A percentile compares a stretch with the other conserved stretches of the same genome.
Conservation (phyloP, 2,113 vertebrate species). For the Pipra filicauda region DNA sequence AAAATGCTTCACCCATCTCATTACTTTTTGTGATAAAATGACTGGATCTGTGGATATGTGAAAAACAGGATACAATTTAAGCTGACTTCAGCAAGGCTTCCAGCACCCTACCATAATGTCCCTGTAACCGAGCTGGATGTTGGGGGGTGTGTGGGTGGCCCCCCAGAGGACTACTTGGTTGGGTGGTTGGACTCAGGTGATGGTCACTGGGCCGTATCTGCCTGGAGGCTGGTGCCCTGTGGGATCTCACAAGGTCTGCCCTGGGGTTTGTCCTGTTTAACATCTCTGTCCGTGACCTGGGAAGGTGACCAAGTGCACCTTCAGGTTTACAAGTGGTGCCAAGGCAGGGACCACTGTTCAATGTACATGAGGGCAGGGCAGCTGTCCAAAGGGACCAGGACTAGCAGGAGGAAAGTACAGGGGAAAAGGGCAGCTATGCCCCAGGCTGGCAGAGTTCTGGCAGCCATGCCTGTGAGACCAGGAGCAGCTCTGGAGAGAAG, state of each 20-base stretch:
- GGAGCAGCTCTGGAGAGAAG: background rate
- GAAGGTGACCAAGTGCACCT: background rate
- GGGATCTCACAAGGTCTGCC: background rate
- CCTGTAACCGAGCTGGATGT: background rate
- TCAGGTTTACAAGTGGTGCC: background rate
- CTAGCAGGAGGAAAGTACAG: background rate
- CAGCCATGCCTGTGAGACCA: background rate
- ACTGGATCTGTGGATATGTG: background rate
- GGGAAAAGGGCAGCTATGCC: background rate
- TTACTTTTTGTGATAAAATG: background rate
- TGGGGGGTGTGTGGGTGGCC: fast-evolving
- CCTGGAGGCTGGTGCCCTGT: background rate
- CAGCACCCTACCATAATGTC: background rate
- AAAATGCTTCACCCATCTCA: background rate
- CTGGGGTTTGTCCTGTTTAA: background rate
- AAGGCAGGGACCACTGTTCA: background rate
- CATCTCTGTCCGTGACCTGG: fast-evolving
- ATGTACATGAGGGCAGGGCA: background rate
- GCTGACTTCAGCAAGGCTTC: background rate
- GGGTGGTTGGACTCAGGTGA: fast-evolving
- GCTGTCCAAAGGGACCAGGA: background rate
- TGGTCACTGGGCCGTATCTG: background rate
- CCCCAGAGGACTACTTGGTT: fast-evolving
- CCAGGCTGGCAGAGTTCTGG: background rate
- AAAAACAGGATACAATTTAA: background rate